Evolutionary conservation across 2,888 invertebrate species (phyloP), one percentile per base, ranked within the genome.

Genomic region (Calameuta filiformis): DNA sequence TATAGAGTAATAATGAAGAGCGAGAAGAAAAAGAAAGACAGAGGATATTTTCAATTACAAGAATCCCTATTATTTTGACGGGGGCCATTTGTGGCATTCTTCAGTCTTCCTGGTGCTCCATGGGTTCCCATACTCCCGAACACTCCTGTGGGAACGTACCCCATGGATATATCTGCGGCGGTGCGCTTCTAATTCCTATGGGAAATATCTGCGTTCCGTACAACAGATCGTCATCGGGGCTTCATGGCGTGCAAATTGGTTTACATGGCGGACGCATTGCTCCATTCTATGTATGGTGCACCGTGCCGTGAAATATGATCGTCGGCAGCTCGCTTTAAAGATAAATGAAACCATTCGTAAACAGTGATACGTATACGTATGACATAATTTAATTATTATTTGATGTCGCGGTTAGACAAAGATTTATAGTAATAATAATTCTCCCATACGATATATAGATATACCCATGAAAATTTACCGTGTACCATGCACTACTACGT

Each of bases 221-320:
- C 81, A 81, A 82, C 85, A 81, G 84, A 87, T 87, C 86, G 85
- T 87, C 88, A 85, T 85, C 83, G 86, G 84, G 83, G 85, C 86
- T 89, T 88, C 87, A 87, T 88, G 84, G 89, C 88, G 90, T 89
- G 90, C 89, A 91, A 91, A 91, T 91, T 91, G 90, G 90, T 91
- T 91, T 90, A 90, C 90, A 90, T 81, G 87, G 78, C 79, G 40
- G 80, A 79, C 34, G 76, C 68, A 35, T 69, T 77, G 31, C 33
- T 33, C 33, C 31, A 1, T 71, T 9, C 31, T 15, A 3, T 30
- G 31, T 30, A 71, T 33, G 71, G 71, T 30, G 71, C 71, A 71
- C 71, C 71, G 15, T 71, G 71, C 31, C 71, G 31, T 71, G 71
- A 71, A 71, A 71, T 71, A 71, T 11, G 71, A 12, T 71, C 71